phyloP scores from a whole-genome alignment of 2,888 invertebrate genomes.

The Platycnemis pennipes region DNA sequence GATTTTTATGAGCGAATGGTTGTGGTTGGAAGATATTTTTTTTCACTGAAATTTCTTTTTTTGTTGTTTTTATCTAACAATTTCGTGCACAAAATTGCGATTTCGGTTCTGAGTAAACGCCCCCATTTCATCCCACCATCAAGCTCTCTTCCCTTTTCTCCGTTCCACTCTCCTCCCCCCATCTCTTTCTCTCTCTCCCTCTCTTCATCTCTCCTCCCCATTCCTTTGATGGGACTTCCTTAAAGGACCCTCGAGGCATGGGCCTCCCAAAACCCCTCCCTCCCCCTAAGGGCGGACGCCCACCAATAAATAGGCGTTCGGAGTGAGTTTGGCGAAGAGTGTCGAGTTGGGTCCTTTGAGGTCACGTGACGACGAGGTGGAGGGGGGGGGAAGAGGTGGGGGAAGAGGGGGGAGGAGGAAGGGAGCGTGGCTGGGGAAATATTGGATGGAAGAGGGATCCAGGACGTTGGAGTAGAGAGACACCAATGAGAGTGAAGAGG shows the following conservation, averaged over 20 bases:
- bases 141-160: not conserved
- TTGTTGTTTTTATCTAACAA: no score
- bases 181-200: not conserved
- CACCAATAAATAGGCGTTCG: conserved; percentile 67
- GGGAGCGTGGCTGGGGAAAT: not conserved
- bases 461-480: not conserved
- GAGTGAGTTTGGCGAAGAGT: conserved; percentile 56
- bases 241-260: conserved; percentile 48
- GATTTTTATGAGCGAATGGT: no score
- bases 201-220: not conserved
- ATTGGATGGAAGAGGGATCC: not conserved
- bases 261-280: not conserved
- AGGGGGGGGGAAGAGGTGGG: not conserved
- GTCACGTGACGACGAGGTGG: not conserved
- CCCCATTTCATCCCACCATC: not conserved
- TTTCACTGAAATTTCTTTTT: no score
- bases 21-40: no score
- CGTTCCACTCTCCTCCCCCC: not conserved
- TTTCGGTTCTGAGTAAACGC: no score
- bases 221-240: conserved; percentile 61
- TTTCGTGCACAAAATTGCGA: no score
- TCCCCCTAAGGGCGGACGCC: not conserved
- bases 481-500: not conserved
- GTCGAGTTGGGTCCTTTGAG: conserved; percentile 52
- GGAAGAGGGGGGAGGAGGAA: not conserved